These are phyloP conservation scores for Daubentonia madagascariensis DNA, from an alignment of 2,113 vertebrate species.

Conservation along the genomic window DNA sequence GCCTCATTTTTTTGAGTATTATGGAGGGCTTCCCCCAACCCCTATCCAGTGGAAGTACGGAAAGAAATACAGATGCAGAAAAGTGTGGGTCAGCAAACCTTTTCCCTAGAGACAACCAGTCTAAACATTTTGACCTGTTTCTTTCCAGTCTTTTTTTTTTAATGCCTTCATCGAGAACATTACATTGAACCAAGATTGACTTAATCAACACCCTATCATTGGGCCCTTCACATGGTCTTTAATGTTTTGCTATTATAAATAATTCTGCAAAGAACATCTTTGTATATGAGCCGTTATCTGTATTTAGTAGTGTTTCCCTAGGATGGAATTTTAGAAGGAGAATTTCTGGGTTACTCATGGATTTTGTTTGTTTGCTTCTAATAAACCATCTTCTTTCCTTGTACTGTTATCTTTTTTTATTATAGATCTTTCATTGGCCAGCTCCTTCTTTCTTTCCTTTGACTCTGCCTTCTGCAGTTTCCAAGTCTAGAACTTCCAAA, in stretches of 20 bases:
- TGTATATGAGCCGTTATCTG: not conserved
- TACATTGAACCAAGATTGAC: not conserved
- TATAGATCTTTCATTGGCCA: not conserved
- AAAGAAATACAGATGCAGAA: not conserved
- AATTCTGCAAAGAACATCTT: not conserved
- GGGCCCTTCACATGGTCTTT: not conserved
- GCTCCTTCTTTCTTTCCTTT: not conserved
- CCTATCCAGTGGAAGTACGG: not conserved
- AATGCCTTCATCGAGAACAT: not conserved
- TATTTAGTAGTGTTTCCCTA: not conserved
- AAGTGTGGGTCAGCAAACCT: not conserved
- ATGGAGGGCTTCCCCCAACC: not conserved
- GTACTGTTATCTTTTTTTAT: not conserved
- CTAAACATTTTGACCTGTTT: not conserved
- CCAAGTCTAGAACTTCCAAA: not conserved
- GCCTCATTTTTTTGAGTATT: not conserved
- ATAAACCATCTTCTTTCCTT: not conserved
- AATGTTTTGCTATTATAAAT: constrained; percentile 20
- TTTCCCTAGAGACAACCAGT: not conserved
- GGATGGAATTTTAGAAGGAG: not conserved
- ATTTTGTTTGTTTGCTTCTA: not conserved
- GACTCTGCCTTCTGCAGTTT: not conserved
- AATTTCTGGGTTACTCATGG: not conserved
- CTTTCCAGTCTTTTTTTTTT: not conserved
- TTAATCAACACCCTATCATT: not conserved